phyloP scores from a whole-genome alignment of 2,797 vertebrate species.

The Myotis pilosus region DNA sequence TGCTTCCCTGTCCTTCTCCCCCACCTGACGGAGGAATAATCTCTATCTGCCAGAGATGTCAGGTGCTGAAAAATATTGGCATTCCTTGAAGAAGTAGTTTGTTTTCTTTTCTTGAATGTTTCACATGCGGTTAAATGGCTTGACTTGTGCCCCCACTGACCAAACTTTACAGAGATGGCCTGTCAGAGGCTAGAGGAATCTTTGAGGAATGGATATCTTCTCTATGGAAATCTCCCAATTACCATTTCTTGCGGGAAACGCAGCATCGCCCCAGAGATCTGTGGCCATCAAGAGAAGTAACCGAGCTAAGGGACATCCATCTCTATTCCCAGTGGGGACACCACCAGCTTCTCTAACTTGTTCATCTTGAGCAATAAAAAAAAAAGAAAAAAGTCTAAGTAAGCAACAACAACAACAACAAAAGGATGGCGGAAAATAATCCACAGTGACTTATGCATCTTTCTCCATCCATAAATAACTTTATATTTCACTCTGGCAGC shows the following conservation, averaged over 20 bases:
- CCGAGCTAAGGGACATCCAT: constrained; percentile 77
- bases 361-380: constrained; percentile 72
- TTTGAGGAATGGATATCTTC: constrained; percentile 76
- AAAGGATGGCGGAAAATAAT: constrained; percentile 80
- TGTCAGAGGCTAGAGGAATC: constrained; percentile 74
- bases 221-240: constrained; percentile 78
- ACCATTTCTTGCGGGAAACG: constrained; percentile 67
- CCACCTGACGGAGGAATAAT: constrained; percentile 10
- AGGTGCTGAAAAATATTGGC: constrained; percentile 44
- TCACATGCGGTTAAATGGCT: constrained; percentile 47
- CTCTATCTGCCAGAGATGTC: neutral
- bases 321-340: constrained; percentile 76
- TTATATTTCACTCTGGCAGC: constrained; percentile 84
- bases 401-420: constrained; percentile 78
- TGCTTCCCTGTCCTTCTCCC: neutral
- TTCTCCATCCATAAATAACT: constrained; percentile 86
- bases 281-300: constrained; percentile 74
- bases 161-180: constrained; percentile 68
- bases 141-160: constrained; percentile 55
- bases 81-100: constrained; percentile 64
- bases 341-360: constrained; percentile 79
- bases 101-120: constrained; percentile 72
- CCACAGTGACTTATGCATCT: constrained; percentile 82
- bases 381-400: constrained; percentile 65
- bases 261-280: constrained; percentile 69